Evolutionary conservation across 2,797 vertebrate species (phyloP).

Genomic region (Caiman crocodilus): DNA sequence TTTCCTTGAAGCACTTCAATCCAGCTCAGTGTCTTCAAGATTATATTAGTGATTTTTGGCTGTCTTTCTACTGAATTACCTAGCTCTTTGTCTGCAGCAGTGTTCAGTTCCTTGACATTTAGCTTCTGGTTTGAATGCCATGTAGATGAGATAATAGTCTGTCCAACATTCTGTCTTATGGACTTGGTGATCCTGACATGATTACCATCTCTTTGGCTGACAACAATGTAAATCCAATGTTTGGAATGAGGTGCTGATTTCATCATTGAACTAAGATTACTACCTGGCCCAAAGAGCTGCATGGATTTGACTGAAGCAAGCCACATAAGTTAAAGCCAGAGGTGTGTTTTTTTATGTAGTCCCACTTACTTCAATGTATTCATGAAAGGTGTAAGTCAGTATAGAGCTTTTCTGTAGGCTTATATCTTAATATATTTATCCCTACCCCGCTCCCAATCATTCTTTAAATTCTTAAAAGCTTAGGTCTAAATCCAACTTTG

Average conservation of each 20-base stretch:
- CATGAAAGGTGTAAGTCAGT: neutral
- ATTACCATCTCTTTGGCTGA: too few species aligned
- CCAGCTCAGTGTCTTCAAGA: too few species aligned
- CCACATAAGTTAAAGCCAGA: neutral
- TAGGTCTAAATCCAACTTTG: neutral
- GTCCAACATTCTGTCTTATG: too few species aligned
- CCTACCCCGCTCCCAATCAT: neutral
- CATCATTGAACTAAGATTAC: neutral
- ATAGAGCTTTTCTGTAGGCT: neutral
- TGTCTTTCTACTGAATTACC: too few species aligned
- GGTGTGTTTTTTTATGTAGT: neutral
- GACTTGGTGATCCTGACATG: too few species aligned
- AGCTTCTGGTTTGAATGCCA: too few species aligned
- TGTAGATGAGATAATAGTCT: too few species aligned
- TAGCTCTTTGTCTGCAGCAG: too few species aligned
- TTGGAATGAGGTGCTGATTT: neutral
- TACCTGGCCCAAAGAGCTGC: neutral
- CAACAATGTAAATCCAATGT: too few species aligned
- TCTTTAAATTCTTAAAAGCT: conserved; percentile 40
- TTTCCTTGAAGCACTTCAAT: too few species aligned
- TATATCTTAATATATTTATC: neutral
- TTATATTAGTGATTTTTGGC: too few species aligned
- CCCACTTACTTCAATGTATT: neutral
- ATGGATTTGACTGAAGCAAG: neutral
- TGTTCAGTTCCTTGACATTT: too few species aligned